Conservation (phyloP, 2,888 invertebrate genomes). For the Chironomus tentans region DNA sequence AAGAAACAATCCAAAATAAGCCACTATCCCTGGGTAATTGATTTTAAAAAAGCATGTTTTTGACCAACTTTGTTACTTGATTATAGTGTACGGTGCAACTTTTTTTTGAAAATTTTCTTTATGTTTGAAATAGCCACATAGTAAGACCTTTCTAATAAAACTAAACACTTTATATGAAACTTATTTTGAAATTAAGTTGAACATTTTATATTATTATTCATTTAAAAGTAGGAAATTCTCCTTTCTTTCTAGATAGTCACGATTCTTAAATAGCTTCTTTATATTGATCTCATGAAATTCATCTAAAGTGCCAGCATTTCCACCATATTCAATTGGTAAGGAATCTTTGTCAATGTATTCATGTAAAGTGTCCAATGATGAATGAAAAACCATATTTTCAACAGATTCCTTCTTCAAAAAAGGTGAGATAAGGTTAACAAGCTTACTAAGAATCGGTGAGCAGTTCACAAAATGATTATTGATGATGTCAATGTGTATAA, state of each 20-base stretch:
- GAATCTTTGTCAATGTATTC: not conserved
- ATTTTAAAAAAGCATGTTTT: too few species aligned
- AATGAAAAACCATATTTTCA: constrained; percentile 5
- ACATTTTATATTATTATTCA: too few species aligned
- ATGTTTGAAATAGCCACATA: too few species aligned
- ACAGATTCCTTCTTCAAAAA: constrained; percentile 12
- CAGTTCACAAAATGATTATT: constrained; percentile 18
- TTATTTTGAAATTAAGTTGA: too few species aligned
- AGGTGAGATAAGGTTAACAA: not conserved
- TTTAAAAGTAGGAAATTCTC: not conserved
- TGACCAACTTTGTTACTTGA: too few species aligned
- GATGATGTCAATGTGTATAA: not conserved
- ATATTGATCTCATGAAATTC: not conserved
- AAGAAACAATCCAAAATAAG: too few species aligned
- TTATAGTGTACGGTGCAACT: too few species aligned
- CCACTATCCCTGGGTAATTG: too few species aligned
- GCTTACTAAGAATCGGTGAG: not conserved
- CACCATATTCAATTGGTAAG: not conserved
- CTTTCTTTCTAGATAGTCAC: not conserved
- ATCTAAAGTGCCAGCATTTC: not conserved
- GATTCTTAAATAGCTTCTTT: not conserved
- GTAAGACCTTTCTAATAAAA: too few species aligned
- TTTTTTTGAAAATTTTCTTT: too few species aligned
- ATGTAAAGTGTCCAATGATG: not conserved
- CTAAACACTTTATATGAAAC: too few species aligned